These are phyloP conservation scores for Agonopterix alstromeriana DNA, from an alignment of 2,888 invertebrate genomes.

Conservation along the genomic window DNA sequence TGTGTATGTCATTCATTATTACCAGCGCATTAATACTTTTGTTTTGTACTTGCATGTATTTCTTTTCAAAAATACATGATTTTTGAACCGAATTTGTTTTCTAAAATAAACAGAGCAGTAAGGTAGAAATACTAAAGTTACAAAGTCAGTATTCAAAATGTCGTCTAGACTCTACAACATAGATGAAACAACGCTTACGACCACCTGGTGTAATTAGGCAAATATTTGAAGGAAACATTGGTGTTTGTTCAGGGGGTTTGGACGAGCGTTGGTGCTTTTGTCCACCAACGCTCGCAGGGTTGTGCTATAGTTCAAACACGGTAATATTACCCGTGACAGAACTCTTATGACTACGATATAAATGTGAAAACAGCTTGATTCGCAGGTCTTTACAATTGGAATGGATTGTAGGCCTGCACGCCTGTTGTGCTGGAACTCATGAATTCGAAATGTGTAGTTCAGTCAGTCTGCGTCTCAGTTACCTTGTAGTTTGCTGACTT, in stretches of 20 bases:
- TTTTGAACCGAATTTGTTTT: too few species aligned
- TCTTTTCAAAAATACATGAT: too few species aligned
- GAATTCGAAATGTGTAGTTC: slow-evolving; percentile 44
- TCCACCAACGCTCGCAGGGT: slow-evolving; percentile 21
- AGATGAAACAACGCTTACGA: slow-evolving; percentile 14
- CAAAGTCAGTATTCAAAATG: not conserved
- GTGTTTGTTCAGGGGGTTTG: slow-evolving; percentile 38
- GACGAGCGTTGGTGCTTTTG: slow-evolving; percentile 36
- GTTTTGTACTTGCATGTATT: too few species aligned
- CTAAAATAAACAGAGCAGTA: too few species aligned
- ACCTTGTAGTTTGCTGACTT: not conserved
- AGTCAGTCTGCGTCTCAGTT: slow-evolving; percentile 11
- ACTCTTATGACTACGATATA: not conserved
- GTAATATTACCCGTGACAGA: not conserved
- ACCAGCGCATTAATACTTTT: too few species aligned
- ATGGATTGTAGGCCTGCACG: slow-evolving; percentile 13
- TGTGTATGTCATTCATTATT: too few species aligned
- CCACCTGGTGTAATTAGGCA: slow-evolving; percentile 47
- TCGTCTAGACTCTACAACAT: not conserved
- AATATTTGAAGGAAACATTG: slow-evolving; percentile 53
- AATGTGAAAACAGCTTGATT: too few species aligned
- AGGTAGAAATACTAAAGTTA: too few species aligned
- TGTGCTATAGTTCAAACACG: slow-evolving; percentile 4
- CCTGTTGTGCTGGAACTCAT: slow-evolving; percentile 35
- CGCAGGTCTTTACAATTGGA: not conserved